Evolutionary conservation across 2,888 invertebrate species (phyloP).

Genomic region (Hypselothyrea guttata): DNA sequence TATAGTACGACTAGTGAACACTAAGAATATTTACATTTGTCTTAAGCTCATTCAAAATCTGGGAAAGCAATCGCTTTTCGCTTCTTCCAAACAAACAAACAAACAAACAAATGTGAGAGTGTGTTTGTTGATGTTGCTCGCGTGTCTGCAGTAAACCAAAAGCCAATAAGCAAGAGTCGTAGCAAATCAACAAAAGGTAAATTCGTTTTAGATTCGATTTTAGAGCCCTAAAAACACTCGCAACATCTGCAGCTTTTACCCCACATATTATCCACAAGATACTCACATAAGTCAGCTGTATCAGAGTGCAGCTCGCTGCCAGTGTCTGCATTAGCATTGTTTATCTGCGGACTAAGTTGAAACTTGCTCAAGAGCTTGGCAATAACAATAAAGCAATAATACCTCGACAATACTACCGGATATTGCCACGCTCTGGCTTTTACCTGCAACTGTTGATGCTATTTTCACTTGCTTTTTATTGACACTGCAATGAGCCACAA

Average conservation of each 20-base stretch:
- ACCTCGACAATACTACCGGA: conserved; percentile 63
- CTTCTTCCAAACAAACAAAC: conserved; percentile 50
- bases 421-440: conserved; percentile 51
- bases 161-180: conserved; percentile 68
- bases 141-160: conserved; percentile 44
- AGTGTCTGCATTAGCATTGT: conserved; percentile 70
- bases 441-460: conserved; percentile 27
- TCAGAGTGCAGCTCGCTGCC: conserved; percentile 28
- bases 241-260: conserved; percentile 62
- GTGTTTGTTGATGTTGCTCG: conserved; percentile 1
- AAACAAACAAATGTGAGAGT: no score
- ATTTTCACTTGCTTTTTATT: conserved; percentile 16
- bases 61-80: conserved; percentile 54
- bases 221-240: conserved; percentile 37
- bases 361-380: conserved; percentile 15
- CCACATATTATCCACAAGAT: conserved; percentile 43
- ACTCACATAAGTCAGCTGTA: conserved; percentile 31
- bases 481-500: conserved; percentile 9
- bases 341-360: conserved; percentile 44
- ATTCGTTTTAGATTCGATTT: conserved; percentile 70
- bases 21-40: conserved; percentile 70
- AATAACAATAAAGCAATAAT: conserved; percentile 53
- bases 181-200: conserved; percentile 67
- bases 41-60: conserved; percentile 65
- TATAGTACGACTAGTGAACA: conserved; percentile 20